Evolutionary conservation across 2,113 vertebrate genomes (phyloP).

Genomic region (Genyomyrus donnyi): DNA sequence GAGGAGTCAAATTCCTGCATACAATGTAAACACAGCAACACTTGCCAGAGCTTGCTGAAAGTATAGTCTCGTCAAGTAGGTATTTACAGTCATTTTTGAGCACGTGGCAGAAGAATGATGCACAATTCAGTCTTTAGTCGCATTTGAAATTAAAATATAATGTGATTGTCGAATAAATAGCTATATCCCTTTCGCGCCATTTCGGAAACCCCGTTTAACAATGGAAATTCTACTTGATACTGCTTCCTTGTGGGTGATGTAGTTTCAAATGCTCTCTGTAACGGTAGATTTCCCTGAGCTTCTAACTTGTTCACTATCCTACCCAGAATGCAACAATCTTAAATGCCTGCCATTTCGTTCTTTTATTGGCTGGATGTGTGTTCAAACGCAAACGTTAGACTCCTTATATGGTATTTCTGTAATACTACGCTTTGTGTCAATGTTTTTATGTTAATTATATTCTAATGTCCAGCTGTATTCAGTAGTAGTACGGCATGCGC

Average conservation of each 20-base stretch:
- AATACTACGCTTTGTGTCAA: constrained; percentile 16
- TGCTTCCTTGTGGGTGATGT: constrained; percentile 19
- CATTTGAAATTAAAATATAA: not conserved
- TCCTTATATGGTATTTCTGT: constrained; percentile 30
- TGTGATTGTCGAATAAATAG: not conserved
- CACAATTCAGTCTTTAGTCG: not conserved
- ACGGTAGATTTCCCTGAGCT: not conserved
- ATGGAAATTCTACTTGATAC: constrained; percentile 12
- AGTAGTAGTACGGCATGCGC: constrained; percentile 33
- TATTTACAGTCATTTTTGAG: not conserved
- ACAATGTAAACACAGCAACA: constrained; percentile 11
- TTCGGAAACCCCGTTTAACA: constrained; percentile 21
- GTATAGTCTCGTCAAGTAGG: not conserved
- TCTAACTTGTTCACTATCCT: constrained; percentile 13
- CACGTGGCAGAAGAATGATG: no score
- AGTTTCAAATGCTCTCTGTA: not conserved
- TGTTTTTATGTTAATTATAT: constrained; percentile 34
- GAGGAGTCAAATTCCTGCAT: constrained; percentile 13
- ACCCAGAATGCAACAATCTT: constrained; percentile 27
- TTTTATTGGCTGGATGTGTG: constrained; percentile 21
- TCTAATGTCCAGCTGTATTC: constrained; percentile 33
- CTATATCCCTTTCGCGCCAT: constrained; percentile 20
- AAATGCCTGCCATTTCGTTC: not conserved
- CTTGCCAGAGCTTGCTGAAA: not conserved
- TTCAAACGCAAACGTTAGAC: constrained; percentile 23